Percentiles rank a stretch among this genome's conserved stretches.
These are phyloP conservation scores for Arvicanthis niloticus DNA, from an alignment of 2,113 vertebrate genomes.

Conservation along the genomic window DNA sequence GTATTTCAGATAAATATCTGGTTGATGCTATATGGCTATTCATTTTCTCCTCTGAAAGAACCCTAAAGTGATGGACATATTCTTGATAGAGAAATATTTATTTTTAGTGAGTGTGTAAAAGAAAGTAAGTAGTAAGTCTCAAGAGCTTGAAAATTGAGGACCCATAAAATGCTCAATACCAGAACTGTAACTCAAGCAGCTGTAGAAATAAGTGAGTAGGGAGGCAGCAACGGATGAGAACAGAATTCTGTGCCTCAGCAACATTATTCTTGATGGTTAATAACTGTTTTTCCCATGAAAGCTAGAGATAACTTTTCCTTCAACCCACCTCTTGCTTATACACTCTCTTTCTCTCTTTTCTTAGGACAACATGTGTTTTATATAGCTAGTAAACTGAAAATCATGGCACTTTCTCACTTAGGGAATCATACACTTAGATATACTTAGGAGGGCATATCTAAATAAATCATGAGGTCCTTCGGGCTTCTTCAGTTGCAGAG, in stretches of 20 bases:
- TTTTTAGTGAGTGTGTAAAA: background rate
- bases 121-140: background rate
- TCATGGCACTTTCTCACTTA: background rate
- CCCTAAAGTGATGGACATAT: conserved; percentile 5
- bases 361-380: background rate
- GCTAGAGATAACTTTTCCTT: background rate
- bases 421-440: background rate
- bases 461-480: conserved; percentile 16
- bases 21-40: background rate
- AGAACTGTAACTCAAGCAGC: background rate
- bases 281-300: background rate
- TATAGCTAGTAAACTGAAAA: conserved; percentile 25
- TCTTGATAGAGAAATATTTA: conserved; percentile 47
- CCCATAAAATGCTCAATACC: background rate
- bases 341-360: background rate
- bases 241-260: background rate
- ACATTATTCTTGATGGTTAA: background rate
- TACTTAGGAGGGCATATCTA: background rate
- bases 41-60: conserved; percentile 33
- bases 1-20: background rate
- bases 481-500: background rate
- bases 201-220: background rate
- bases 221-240: background rate
- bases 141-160: background rate
- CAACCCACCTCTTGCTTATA: background rate